Conservation (phyloP, 1,140 invertebrate genomes). For the Aradophagus sp. region DNA sequence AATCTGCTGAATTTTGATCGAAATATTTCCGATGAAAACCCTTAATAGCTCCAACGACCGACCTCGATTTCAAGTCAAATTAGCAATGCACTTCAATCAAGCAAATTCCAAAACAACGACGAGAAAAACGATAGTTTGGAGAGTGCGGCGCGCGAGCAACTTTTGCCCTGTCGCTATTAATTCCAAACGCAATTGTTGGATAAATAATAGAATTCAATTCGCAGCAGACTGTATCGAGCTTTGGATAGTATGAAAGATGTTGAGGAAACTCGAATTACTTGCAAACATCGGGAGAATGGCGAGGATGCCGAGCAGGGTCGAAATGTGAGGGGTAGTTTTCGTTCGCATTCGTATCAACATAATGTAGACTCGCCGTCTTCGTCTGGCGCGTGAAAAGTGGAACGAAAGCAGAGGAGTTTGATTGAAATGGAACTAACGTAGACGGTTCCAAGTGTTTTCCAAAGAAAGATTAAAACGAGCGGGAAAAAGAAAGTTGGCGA, state of each 20-base stretch:
- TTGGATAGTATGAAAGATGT: slow-evolving; percentile 47
- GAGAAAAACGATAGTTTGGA: too few species aligned
- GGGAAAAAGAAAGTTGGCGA: slow-evolving; percentile 65
- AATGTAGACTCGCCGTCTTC: slow-evolving; percentile 68
- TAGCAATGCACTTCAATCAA: too few species aligned
- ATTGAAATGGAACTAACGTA: slow-evolving; percentile 71
- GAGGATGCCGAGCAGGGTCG: slow-evolving; percentile 34
- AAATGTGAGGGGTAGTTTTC: slow-evolving; percentile 47
- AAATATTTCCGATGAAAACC: too few species aligned
- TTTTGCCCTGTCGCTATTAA: slow-evolving; percentile 27
- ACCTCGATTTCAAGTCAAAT: too few species aligned
- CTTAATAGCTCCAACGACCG: too few species aligned
- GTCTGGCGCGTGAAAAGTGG: slow-evolving; percentile 60
- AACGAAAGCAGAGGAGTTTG: slow-evolving; percentile 47
- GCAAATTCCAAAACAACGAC: too few species aligned
- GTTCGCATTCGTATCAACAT: slow-evolving; percentile 69
- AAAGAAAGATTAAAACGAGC: slow-evolving; percentile 70
- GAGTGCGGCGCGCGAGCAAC: too few species aligned
- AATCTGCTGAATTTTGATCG: too few species aligned
- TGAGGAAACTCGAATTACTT: slow-evolving; percentile 47
- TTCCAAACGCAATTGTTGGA: slow-evolving; percentile 30
- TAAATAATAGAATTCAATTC: slow-evolving; percentile 42
- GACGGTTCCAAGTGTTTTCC: slow-evolving; percentile 67
- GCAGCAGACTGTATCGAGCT: slow-evolving; percentile 25
- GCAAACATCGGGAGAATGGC: slow-evolving; percentile 47